Evolutionary conservation across 2,113 vertebrate species (phyloP), one percentile per base, ranked within the genome.

Genomic region (Nymphicus hollandicus): DNA sequence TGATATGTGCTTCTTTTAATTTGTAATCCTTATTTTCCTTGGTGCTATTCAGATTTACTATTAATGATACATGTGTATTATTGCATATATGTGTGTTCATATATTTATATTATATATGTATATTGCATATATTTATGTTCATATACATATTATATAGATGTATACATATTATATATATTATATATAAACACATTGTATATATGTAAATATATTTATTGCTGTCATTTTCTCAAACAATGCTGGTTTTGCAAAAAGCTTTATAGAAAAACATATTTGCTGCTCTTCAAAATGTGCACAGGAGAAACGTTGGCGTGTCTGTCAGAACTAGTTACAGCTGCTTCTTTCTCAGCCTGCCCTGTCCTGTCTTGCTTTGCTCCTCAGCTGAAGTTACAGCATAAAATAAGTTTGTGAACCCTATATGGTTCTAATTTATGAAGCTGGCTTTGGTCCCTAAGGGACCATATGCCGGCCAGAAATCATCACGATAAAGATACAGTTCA

Each of bases 371-470:
- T 91, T 81, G 68, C 68, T 92, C 63, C 78, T 94, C 58, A 91
- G 63, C 15, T 82, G 81, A 93, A 95, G 78, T 91, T 85, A 70
- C 58, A 86, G 43, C 55, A 70, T 39, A 82, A 87, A 89, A 46
- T 81, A 91, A 93, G 53, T 95, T 95, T 93, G 60, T 89, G 90
- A 92, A 77, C 77, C 83, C 61, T 95, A n/a, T 93, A 92, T 93
- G 89, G 44, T 56, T 94, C 63, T 89, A 92, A 91, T 92, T 96
- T 96, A 72, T 91, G 70, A 89, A 96, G 70, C 91, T 95, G 91
- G 70, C 85, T 95, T 89, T 91, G 17, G 91, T 77, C 78, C 81
- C 66, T 91, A 65, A 5, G 47, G 89, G 86, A 87, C 70, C 70
- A 88, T 89, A 89, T 93, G 91, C 56, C 0, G 58, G n/a, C 85